A percentile compares a stretch with the other conserved stretches of the same genome.
These are phyloP conservation scores for Hydropsyche tenuis DNA, from an alignment of 1,140 invertebrate genomes.

Conservation along the genomic window DNA sequence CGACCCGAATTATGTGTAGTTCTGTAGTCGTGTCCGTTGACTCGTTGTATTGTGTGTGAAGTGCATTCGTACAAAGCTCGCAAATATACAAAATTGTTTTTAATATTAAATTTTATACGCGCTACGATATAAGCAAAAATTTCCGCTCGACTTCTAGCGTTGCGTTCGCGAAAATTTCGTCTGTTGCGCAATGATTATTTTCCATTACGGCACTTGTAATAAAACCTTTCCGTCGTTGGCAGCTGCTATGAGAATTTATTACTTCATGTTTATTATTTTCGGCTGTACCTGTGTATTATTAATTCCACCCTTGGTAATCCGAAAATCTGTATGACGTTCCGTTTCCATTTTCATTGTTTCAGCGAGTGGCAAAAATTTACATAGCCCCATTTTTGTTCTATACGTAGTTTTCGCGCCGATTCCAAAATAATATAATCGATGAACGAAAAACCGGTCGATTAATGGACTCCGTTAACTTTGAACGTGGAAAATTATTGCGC, in stretches of 20 bases:
- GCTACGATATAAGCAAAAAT: not conserved
- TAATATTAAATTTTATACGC: too few relatives aligned
- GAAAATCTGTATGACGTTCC: slow-evolving; percentile 31
- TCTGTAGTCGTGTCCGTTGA: too few relatives aligned
- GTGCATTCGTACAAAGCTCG: too few relatives aligned
- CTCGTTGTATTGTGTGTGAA: too few relatives aligned
- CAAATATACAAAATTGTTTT: too few relatives aligned
- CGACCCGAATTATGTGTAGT: too few relatives aligned
- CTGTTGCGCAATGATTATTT: slow-evolving; percentile 40
- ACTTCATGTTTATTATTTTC: slow-evolving; percentile 46
- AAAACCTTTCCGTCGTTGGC: slow-evolving; percentile 40
- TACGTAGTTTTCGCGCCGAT: not conserved
- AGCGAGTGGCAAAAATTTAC: slow-evolving; percentile 13
- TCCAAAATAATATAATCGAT: not conserved
- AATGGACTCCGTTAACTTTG: slow-evolving; percentile 20
- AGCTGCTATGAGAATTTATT: slow-evolving; percentile 45
- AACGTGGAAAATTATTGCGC: slow-evolving; percentile 16
- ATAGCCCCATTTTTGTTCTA: not conserved
- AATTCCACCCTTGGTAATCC: slow-evolving; percentile 37
- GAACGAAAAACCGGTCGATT: slow-evolving; percentile 15
- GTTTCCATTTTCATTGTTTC: slow-evolving; percentile 29
- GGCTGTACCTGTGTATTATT: slow-evolving; percentile 34
- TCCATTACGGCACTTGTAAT: slow-evolving; percentile 39
- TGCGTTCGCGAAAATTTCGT: slow-evolving; percentile 14
- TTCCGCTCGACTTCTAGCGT: slow-evolving; percentile 11